Percentiles rank a stretch among this genome's conserved stretches.
phyloP scores from a whole-genome alignment of 1,140 invertebrate genomes.

The Paraescarpia echinospica region DNA sequence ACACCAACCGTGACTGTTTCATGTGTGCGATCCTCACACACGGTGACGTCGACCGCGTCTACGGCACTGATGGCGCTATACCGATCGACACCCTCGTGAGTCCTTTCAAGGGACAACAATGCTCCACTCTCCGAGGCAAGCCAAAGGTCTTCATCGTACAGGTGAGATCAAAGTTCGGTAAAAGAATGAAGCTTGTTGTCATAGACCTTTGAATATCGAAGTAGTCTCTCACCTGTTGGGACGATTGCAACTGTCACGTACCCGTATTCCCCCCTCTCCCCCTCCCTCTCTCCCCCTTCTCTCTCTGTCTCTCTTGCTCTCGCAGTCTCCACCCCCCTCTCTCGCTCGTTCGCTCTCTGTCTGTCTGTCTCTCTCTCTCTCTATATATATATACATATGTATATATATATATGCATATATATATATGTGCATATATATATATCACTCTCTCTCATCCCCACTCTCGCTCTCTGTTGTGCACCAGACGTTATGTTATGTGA shows the following conservation, averaged over 20 bases:
- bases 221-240: no score
- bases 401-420: no score
- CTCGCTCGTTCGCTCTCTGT: neutral
- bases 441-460: neutral
- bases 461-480: neutral
- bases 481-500: neutral
- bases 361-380: neutral
- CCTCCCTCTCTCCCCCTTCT: neutral
- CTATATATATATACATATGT: no score
- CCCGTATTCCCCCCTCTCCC: no score
- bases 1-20: constrained; percentile 52
- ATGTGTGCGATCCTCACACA: constrained; percentile 76
- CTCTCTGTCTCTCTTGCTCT: neutral
- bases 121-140: constrained; percentile 79
- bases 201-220: no score
- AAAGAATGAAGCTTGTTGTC: no score
- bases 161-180: constrained; percentile 37
- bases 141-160: constrained; percentile 59
- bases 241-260: neutral
- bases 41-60: constrained; percentile 83
- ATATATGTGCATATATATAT: no score
- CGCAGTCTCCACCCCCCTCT: neutral
- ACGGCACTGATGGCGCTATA: constrained; percentile 76
- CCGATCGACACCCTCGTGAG: constrained; percentile 73
- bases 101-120: constrained; percentile 83